A percentile compares a stretch with the other conserved stretches of the same genome.
Conservation (phyloP, 2,888 invertebrate genomes). For the Phorcus lineatus region DNA sequence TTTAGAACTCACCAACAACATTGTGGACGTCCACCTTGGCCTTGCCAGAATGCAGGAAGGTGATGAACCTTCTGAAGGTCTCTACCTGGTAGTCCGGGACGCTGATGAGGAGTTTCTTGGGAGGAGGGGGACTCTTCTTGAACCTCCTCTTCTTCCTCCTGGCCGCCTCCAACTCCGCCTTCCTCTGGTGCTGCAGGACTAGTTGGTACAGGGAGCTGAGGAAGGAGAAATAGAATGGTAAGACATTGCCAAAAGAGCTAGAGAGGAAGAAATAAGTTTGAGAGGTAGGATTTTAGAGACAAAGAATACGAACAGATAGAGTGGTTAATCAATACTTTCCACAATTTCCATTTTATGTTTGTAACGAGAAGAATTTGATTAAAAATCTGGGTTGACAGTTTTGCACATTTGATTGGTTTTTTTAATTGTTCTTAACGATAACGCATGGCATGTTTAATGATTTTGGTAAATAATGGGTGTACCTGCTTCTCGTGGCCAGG, state of each 20-base stretch:
- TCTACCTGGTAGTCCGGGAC: slow-evolving; percentile 8
- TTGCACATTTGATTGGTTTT: too few species aligned
- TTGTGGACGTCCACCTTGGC: not conserved
- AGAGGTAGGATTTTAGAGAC: too few species aligned
- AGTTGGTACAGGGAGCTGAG: slow-evolving; percentile 22
- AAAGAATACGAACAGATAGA: too few species aligned
- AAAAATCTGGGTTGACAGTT: too few species aligned
- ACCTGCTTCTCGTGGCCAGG: slow-evolving; percentile 22
- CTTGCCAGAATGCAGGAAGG: slow-evolving; percentile 15
- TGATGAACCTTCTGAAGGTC: not conserved
- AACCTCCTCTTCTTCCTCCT: not conserved
- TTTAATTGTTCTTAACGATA: too few species aligned
- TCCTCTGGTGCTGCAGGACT: slow-evolving; percentile 11
- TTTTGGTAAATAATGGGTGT: too few species aligned
- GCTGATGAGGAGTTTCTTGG: not conserved
- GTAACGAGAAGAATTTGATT: too few species aligned
- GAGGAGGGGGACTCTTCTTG: not conserved
- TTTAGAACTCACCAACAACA: not conserved
- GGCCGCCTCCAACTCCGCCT: not conserved
- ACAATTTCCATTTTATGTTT: too few species aligned
- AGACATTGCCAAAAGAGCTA: too few species aligned
- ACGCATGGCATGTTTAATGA: too few species aligned
- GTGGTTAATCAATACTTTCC: too few species aligned
- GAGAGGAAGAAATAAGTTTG: too few species aligned
- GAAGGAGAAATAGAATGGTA: not conserved